phyloP scores from a whole-genome alignment of 2,113 vertebrate genomes.

The Pygoscelis antarcticus region DNA sequence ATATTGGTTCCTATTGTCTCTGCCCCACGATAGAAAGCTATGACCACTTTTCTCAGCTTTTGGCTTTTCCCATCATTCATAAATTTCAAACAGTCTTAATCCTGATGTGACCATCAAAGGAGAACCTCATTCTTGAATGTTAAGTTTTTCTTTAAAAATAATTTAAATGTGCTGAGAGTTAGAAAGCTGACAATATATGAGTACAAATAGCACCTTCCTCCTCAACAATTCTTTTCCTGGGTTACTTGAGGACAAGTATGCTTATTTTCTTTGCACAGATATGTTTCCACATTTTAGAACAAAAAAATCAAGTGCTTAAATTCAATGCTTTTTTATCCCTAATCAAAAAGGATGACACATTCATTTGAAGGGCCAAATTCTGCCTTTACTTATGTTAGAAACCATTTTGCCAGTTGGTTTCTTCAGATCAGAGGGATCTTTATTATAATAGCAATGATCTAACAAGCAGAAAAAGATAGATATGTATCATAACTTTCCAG shows the following conservation, averaged over 20 bases:
- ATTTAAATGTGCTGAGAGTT: background rate
- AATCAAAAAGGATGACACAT: background rate
- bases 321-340: background rate
- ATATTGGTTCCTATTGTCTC: background rate
- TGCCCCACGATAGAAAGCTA: background rate
- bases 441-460: background rate
- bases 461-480: background rate
- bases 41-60: background rate
- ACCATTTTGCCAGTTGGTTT: background rate
- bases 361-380: background rate
- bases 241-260: background rate
- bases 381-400: background rate
- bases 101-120: background rate
- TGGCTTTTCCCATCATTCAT: background rate
- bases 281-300: background rate
- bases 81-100: background rate
- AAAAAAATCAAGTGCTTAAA: background rate
- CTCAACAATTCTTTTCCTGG: background rate
- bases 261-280: background rate
- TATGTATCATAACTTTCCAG: background rate
- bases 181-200: background rate
- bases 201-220: background rate
- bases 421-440: background rate
- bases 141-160: background rate
- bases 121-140: background rate